Evolutionary conservation across 2,888 invertebrate genomes (phyloP).

Genomic region (Dolomedes plantarius): DNA sequence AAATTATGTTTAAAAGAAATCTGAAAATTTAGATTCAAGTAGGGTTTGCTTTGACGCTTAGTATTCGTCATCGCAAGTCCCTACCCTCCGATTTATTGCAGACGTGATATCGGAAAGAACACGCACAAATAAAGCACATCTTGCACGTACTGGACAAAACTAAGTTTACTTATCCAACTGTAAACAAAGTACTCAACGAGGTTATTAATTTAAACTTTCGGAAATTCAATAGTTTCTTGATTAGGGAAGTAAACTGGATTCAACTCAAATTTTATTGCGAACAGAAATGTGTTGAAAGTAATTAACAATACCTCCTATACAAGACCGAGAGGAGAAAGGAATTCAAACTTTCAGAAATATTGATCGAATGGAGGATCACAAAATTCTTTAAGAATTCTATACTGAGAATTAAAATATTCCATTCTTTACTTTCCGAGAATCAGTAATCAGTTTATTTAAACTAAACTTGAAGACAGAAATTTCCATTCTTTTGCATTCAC

Average conservation of each 20-base stretch:
- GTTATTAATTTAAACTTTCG: conserved; percentile 62
- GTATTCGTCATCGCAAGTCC: conserved; percentile 15
- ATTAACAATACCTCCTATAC: conserved; percentile 35
- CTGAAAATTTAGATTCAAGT: conserved; percentile 12
- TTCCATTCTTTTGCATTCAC: too few relatives aligned
- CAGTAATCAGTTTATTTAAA: too few relatives aligned
- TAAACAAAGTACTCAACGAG: conserved; percentile 40
- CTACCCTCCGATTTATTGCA: conserved; percentile 11
- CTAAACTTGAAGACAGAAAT: too few relatives aligned
- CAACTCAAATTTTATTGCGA: conserved; percentile 53
- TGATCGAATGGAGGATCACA: conserved; percentile 18
- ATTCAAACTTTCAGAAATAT: conserved; percentile 34
- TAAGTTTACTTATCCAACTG: conserved; percentile 46
- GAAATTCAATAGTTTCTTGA: conserved; percentile 58
- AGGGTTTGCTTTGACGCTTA: conserved; percentile 50
- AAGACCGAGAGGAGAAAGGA: neutral
- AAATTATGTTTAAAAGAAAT: conserved; percentile 25
- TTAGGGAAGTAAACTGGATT: conserved; percentile 45
- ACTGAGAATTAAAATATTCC: too few relatives aligned
- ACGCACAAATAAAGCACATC: conserved; percentile 50
- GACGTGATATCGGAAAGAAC: conserved; percentile 34
- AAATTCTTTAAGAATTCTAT: too few relatives aligned
- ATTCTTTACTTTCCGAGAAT: too few relatives aligned
- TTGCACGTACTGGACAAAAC: conserved; percentile 43
- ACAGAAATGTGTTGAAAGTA: conserved; percentile 41